These are phyloP conservation scores for Cephalotes varians DNA, from an alignment of 2,888 invertebrate species.

Conservation along the genomic window DNA sequence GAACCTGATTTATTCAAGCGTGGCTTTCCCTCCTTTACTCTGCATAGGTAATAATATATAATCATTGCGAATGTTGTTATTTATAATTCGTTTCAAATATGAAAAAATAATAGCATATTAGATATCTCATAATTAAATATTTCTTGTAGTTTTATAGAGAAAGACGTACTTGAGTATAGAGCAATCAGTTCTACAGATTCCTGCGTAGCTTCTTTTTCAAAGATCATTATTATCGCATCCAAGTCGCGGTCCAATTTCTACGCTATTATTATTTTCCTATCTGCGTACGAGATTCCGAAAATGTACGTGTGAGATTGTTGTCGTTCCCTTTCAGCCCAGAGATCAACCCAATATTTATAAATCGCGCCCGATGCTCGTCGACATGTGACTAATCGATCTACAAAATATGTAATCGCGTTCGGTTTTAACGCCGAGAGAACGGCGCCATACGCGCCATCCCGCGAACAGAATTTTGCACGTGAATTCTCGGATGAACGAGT, in stretches of 20 bases:
- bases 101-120: background rate
- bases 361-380: constrained; percentile 49
- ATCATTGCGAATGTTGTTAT: background rate
- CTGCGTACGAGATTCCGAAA: constrained; percentile 28
- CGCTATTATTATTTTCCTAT: background rate
- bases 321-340: background rate
- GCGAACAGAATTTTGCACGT: constrained; percentile 54
- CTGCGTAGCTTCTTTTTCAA: background rate
- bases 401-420: constrained; percentile 74
- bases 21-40: background rate
- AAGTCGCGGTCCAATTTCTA: background rate
- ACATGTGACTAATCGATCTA: constrained; percentile 60
- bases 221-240: background rate
- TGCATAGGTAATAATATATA: background rate
- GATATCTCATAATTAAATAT: background rate
- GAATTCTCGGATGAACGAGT: constrained; percentile 64
- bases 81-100: background rate
- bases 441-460: constrained; percentile 53
- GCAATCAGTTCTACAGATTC: background rate
- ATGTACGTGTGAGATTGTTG: constrained; percentile 37
- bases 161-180: background rate
- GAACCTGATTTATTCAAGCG: constrained; percentile 13
- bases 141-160: background rate
- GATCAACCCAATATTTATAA: constrained; percentile 64
- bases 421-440: constrained; percentile 68